Base-by-base conservation (phyloP, 2,888 invertebrate species). In the Clistopyga incitator region DNA sequence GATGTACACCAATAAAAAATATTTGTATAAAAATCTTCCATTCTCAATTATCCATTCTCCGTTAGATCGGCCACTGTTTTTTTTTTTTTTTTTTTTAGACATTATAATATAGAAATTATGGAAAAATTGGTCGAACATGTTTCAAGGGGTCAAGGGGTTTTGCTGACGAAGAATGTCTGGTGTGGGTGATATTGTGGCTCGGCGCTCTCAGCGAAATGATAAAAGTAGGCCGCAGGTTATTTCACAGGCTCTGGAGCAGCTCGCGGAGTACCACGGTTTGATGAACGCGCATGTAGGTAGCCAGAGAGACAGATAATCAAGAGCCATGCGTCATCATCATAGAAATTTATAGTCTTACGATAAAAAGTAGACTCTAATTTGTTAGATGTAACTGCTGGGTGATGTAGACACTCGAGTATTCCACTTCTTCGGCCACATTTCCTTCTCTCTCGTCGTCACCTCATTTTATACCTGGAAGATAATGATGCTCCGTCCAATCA, bases 241-340 rank as follows among this genome's bases (percentile, higher is more conserved):
- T 34, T 50, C 34, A 18, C 59, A 42, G n/a, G 71, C 45, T 25
- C 29, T 3, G 23, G 25, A 67, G 67, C 56, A 54, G 65, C 65
- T 45, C 52, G 59, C 45, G 54, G 54, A 42, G 45, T 54, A 34
- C 56, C 34, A 56, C 20, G 82, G 61, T 70, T 71, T 75, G 65
- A 54, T 65, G 78, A 78, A 50, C 70, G 47, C 45, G 45, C 67
- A 59, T 67, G 59, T 76, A 47, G 71, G 76, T 71, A 70, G 71
- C 8, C 15, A 13, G 15, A 47, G 13, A 18, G 11, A 61, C 42
- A 54, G 42, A 76, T 23, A 70, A 70, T 72, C 54, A 52, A 68
- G 38, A 20, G 64, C 23, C 45, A 71, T 65, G 71, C 70, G 75
- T 78, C 82, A 82, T 78, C 47, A 71, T 75, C 74, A 65, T 79